Evolutionary conservation across 2,888 invertebrate genomes (phyloP), one percentile per base, ranked within the genome.

Genomic region (Euplagia quadripunctaria): DNA sequence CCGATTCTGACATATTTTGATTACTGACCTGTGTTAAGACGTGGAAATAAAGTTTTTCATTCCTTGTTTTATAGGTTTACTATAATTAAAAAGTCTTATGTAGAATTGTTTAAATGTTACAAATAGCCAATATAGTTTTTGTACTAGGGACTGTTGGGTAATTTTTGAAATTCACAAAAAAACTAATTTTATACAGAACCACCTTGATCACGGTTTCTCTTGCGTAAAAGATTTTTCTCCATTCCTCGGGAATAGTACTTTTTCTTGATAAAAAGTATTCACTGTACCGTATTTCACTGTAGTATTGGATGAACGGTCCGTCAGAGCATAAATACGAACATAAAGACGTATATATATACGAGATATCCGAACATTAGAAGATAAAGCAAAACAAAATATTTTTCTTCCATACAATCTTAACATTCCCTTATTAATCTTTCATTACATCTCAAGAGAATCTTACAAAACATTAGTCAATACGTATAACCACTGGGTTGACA

Each of bases 401-500:
- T 3, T 64, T 17, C 5, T n/a, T 12, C 42, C 0, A n/a, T 41
- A 14, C 3, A 31, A 52, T 31, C 42, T 52, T 17, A 55, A 17
- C 7, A 17, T 17, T 17, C 41, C 42, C 17, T 46, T 20, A 66
- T 64, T 14, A 46, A 71, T 58, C 11, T 17, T 65, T 43, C 7
- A 31, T 66, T 58, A 66, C 66, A 46, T 71, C 71, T 66, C 43
- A 31, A 52, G 11, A n/a, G 43, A 3, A 41, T 14, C 63, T 64
- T 70, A n/a, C 42, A 51, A 17, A 64, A 51, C 42, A 46, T 70
- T 52, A 70, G 80, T 82, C 76, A 79, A 80, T 80, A 77, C 67
- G 77, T 77, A 76, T 78, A 79, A 79, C 77, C 76, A 75, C 46
- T 61, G 46, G 14, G 69, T 58, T 75, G 90, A 84, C 90, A 92